phyloP scores from a whole-genome alignment of 2,797 vertebrate species.

The Geotrypetes seraphini region DNA sequence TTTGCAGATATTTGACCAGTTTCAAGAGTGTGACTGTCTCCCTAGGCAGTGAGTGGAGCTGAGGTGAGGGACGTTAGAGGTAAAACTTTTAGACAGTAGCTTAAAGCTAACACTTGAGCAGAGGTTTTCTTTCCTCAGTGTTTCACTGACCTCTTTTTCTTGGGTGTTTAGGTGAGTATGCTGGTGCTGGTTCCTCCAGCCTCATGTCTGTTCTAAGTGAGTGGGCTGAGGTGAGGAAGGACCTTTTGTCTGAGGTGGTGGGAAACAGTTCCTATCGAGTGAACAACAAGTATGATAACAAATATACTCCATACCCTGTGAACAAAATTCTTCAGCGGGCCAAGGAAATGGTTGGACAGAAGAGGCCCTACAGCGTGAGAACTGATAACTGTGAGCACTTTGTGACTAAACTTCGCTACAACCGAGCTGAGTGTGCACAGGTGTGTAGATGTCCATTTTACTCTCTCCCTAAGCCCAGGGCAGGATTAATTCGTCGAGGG shows the following conservation, averaged over 20 bases:
- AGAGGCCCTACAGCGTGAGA: slow-evolving; percentile 56
- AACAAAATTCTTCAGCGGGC: slow-evolving; percentile 52
- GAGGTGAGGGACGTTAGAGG: too few relatives aligned
- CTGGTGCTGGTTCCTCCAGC: slow-evolving; percentile 46
- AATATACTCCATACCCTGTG: slow-evolving; percentile 33
- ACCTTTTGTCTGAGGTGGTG: slow-evolving; percentile 51
- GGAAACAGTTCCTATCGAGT: slow-evolving; percentile 49
- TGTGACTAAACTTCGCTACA: slow-evolving; percentile 67
- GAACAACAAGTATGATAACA: slow-evolving; percentile 64
- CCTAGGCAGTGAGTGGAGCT: too few relatives aligned
- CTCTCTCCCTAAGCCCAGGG: too few relatives aligned
- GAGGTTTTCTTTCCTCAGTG: rapidly evolving
- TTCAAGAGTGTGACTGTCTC: too few relatives aligned
- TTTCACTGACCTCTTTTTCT: background rate
- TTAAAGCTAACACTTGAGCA: rapidly evolving
- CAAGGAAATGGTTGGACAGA: slow-evolving; percentile 32
- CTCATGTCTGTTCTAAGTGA: slow-evolving; percentile 64
- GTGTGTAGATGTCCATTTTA: too few relatives aligned
- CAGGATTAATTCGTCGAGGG: too few relatives aligned
- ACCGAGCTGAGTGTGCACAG: slow-evolving; percentile 66
- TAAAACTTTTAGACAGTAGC: too few relatives aligned
- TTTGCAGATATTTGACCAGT: too few relatives aligned
- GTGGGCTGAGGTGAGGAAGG: slow-evolving; percentile 65
- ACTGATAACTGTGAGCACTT: slow-evolving; percentile 80
- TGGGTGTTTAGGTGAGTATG: slow-evolving; percentile 42